Base-by-base conservation (phyloP, 2,797 vertebrate species). In the Buphagus erythrorhynchus region DNA sequence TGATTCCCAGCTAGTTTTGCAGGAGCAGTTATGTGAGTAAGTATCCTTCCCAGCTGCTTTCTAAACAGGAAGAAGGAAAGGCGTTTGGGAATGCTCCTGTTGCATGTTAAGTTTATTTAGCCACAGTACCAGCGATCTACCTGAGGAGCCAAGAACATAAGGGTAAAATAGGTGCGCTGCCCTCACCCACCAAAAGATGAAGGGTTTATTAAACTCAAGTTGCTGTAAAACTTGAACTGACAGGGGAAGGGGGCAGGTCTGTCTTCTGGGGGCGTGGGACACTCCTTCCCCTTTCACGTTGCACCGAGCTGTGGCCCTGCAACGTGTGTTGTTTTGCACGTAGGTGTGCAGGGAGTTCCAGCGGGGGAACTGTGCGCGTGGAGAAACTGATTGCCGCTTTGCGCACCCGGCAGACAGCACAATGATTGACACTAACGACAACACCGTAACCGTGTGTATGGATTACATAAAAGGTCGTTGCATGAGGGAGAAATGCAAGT, bases 381-480 rank as follows among this genome's bases (percentile, higher is more conserved):
- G 99, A 93, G 99, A 99, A 98, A 99, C 99, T 80, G 99, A 99
- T 98, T 99, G 99, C 97, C 99, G 99, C 98, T 99, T 99, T 91
- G 99, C 99, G 81, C 99, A 99, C 97, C 99, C 99, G 25, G 99
- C 99, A 75, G 99, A 99, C 98, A 99, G 99, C 98, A 99, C 99
- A 66, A 99, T 99, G 99, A 99, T 99, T 94, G 99, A 99, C 98
- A 99, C 99, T 93, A 99, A 98, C 35, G 99, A 99, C 98, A 99
- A 99, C 98, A 99, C 99, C 29, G 99, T 99, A 98, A 99, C 99
- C 91, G 99, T 99, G 98, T 99, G 99, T 98, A 99, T 99, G 99
- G 99, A 99, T 99, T 99, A 99, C 98, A 99, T 99, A 98, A 99
- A 99, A 99, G 99, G 99, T 98, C 99, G 99, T 98, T 99, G 99